A percentile compares a stretch with the other conserved stretches of the same genome.
These are phyloP conservation scores for Capreolus pygargus DNA, from an alignment of 2,113 vertebrate species.

Conservation along the genomic window DNA sequence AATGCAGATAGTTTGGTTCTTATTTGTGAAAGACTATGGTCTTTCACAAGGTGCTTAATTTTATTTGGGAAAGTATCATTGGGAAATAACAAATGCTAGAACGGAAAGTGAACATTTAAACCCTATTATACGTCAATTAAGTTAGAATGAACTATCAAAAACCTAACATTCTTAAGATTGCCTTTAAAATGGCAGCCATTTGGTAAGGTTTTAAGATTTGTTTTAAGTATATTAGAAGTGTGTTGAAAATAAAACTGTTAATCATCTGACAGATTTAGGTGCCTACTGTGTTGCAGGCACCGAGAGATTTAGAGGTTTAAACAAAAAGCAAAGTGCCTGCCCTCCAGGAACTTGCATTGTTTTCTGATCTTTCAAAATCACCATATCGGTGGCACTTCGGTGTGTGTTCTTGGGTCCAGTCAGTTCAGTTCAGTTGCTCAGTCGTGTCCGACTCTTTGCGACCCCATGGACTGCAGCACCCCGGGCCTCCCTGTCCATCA, in stretches of 20 bases:
- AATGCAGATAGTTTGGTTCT: slow-evolving; percentile 32
- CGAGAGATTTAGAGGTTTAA: background rate
- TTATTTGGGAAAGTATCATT: slow-evolving; percentile 10
- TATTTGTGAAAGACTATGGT: slow-evolving; percentile 5
- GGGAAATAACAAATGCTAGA: background rate
- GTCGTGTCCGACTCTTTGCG: background rate
- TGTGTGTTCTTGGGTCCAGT: background rate
- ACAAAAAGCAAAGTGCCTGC: background rate
- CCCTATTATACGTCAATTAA: background rate
- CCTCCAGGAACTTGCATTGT: background rate
- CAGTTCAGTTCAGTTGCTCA: background rate
- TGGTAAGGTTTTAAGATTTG: background rate
- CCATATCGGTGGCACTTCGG: background rate
- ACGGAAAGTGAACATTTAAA: slow-evolving; percentile 31
- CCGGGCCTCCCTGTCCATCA: background rate
- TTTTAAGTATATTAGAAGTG: background rate
- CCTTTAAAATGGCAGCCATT: background rate
- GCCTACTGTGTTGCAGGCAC: background rate
- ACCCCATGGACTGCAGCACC: background rate
- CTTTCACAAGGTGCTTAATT: background rate
- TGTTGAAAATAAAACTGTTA: background rate
- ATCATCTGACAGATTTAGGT: background rate
- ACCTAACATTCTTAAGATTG: background rate
- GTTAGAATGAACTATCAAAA: background rate
- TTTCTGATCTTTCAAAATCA: background rate